Base-by-base conservation (phyloP, 2,797 vertebrate genomes). In the Acanthopagrus latus region DNA sequence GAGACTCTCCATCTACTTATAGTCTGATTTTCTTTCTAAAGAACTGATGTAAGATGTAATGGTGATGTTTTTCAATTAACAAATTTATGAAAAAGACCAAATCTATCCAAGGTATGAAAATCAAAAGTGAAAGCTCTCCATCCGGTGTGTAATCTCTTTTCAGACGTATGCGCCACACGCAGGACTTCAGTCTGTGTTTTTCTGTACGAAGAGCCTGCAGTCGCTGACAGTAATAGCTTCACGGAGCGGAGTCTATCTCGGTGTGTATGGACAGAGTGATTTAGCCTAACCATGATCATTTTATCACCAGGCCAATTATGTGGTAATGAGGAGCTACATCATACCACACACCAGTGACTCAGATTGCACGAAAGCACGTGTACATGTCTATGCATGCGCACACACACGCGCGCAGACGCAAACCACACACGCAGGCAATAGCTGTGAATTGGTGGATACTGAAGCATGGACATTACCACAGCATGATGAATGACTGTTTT, bases 401-500 rank as follows among this genome's bases (percentile, higher is more conserved):
- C 65, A 63, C 63, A 75, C 21, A 27, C 71, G 72, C 51, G 62
- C 51, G 59, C 50, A 41, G 17, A 57, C 51, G 16, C 51, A 33
- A 38, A 7, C 3, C 76, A 48, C 23, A 48, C 51, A 56, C 63
- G 27, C 65, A 29, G 57, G 56, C 74, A 78, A 47, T 75, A 71
- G 74, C 82, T 84, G 76, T 57, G 81, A 74, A 83, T 56, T 81
- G 80, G 77, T 90, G 88, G 78, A 92, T 80, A 87, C 65, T 88
- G 86, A 92, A 88, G 88, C 86, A 86, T 90, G 83, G 83, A 89
- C 90, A 86, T 92, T 93, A 88, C 86, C 75, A 54, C 88, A 71
- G 62, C 74, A 88, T 94, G 94, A 95, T 93, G 70, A 94, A 95
- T 94, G 89, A 80, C 76, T 89, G 64, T 89, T 93, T 93, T 89